Evolutionary conservation across 2,113 vertebrate species (phyloP), one percentile per base, ranked within the genome.

Genomic region (Anarhynchus alexandrinus): DNA sequence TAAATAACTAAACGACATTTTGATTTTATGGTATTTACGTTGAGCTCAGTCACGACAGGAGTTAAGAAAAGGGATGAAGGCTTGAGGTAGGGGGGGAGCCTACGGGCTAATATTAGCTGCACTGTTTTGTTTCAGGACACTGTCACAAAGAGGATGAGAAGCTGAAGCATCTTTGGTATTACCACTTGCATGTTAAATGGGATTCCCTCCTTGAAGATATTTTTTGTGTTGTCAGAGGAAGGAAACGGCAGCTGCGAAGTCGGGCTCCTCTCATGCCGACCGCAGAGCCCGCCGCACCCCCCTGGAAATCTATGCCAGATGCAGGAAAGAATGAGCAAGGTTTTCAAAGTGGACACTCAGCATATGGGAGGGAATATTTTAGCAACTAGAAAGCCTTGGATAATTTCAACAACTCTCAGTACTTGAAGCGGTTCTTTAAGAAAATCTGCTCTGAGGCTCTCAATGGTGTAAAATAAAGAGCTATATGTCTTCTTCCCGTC

Each of bases 261-360:
- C 18, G 7, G 80, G 92, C 94, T 97, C 45, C n/a, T 84, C 95
- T 97, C 94, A 95, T 62, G 87, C 93, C 5, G 95, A 96, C 96
- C 69, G 16, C 96, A 97, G 95, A 93, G 94, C 89, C 67, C 3
- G 7, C 88, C 86, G 95, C 91, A 94, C 92, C 94, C 94, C 94
- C 85, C 89, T 92, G 72, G 57, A 98, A 97, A 98, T 98, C 96
- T 94, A 95, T 97, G 96, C 97, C 97, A 98, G 97, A 98, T 98
- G 98, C 92, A 72, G 86, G n/a, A 70, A 97, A 97, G 93, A 97
- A 94, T 89, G 79, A 87, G 52, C 81, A 91, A 94, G 86, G 89
- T 96, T 97, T 98, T 92, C 96, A 97, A 98, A 96, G 88, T 51
- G 96, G 88, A 96, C 55, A 82, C 83, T 97, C 86, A 89, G 94